These are phyloP conservation scores for Enteromius unitaeniatus DNA, from an alignment of 2,797 vertebrate species.

Conservation along the genomic window DNA sequence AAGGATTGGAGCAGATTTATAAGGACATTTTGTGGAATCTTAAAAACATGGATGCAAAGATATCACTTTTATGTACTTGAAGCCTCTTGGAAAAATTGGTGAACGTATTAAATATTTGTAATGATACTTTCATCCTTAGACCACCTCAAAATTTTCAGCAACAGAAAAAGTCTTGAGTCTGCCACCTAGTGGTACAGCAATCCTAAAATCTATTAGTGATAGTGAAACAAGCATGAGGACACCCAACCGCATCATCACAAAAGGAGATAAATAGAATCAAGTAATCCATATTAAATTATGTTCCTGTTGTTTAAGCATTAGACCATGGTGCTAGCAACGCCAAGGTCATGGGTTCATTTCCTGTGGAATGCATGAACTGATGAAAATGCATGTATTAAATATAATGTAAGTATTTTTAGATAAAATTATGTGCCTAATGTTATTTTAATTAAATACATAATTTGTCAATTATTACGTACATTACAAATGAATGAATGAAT, in stretches of 20 bases:
- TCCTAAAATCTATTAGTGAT: background rate
- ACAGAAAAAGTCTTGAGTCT: background rate
- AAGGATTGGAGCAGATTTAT: background rate
- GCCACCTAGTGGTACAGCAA: conserved; percentile 31
- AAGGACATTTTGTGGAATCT: background rate
- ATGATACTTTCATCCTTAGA: background rate
- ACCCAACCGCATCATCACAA: background rate
- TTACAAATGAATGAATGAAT: background rate
- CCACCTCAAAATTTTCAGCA: background rate
- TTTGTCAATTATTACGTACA: background rate
- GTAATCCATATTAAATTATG: background rate
- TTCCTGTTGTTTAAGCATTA: background rate
- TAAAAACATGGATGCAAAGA: background rate
- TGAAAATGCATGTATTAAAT: background rate
- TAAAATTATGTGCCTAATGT: background rate
- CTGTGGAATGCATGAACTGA: background rate
- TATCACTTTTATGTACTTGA: background rate
- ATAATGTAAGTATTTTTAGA: background rate
- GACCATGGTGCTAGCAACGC: background rate
- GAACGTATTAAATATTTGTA: background rate
- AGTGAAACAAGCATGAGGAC: too few species aligned
- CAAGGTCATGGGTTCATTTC: background rate
- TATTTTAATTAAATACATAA: background rate
- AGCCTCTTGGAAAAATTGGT: conserved; percentile 5
- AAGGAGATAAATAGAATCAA: background rate